Base-by-base conservation (phyloP, 2,888 invertebrate species). In the Diaprepes abbreviatus region DNA sequence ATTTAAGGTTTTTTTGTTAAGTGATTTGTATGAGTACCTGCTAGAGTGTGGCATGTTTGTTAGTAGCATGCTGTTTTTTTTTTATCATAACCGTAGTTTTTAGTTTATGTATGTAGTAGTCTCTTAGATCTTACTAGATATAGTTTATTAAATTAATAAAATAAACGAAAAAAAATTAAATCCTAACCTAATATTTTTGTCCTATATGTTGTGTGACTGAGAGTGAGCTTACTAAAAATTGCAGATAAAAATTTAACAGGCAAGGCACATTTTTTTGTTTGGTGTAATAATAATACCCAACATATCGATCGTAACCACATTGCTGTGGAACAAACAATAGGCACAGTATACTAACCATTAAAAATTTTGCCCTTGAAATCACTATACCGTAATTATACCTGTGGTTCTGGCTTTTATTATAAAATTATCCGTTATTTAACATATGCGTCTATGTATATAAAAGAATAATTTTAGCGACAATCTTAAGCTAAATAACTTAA, bases 41-140 rank as follows among this genome's bases (percentile, higher is more conserved):
- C 66, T 72, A 69, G 65, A 16, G 57, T 57, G 71, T 64, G 71
- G 63, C 71, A 68, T 68, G 69, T 72, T 66, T 62, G 57, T 67
- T 24, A 31, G 52, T 55, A 66, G 72, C 72, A 72, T 72, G 71
- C 63, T 35, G 14, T 70, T 54, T n/a, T 70, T 54, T 60, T 52
- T 50, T 48, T 40, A 62, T 36, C 16, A 48, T 70, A 55, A 66
- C 60, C 59, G 57, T 70, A 65, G 40, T 36, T 28, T n/a, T 65
- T 70, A 70, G 55, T 48, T 7, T 21, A 31, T 66, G 65, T 70
- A 52, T 70, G 64, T 70, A 70, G 68, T 63, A 62, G 55, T 57
- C 28, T 24, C 33, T 9, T 68, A 68, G 68, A 36, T 40, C 36
- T 58, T 24, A 48, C 45, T 50, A 52, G 35, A 19, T 40, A 36